phyloP scores from a whole-genome alignment of 1,140 invertebrate species.

The Tetragnatha versicolor region DNA sequence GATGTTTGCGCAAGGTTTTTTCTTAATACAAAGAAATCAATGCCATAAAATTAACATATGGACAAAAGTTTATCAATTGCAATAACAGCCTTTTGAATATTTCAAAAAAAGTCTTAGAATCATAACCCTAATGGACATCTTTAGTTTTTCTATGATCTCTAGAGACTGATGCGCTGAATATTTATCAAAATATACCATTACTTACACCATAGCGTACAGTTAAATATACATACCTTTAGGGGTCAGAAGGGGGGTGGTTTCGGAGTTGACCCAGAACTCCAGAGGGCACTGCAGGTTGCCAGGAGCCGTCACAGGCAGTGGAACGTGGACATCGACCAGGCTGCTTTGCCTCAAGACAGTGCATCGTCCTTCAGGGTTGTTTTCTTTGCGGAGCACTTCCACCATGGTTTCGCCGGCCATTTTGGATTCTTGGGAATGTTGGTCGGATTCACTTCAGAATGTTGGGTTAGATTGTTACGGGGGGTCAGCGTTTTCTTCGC shows the following conservation, averaged over 20 bases:
- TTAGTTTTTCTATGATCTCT: no score
- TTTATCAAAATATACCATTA: no score
- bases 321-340: not conserved
- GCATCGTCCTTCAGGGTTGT: not conserved
- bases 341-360: constrained; percentile 20
- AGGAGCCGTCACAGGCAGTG: constrained; percentile 29
- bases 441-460: not conserved
- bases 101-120: no score
- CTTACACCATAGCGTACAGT: no score
- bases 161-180: no score
- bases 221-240: constrained; percentile 35
- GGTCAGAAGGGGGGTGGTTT: constrained; percentile 15
- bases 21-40: no score
- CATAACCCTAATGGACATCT: no score
- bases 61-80: no score
- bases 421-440: not conserved
- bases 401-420: constrained; percentile 37
- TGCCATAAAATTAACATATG: no score
- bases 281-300: constrained; percentile 40
- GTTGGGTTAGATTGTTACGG: not conserved
- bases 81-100: no score
- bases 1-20: no score
- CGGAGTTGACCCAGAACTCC: constrained; percentile 42
- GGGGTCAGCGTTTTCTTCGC: constrained; percentile 5
- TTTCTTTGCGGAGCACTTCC: not conserved